These are phyloP conservation scores for Calyptomena viridis DNA, from an alignment of 2,113 vertebrate genomes.

Conservation along the genomic window DNA sequence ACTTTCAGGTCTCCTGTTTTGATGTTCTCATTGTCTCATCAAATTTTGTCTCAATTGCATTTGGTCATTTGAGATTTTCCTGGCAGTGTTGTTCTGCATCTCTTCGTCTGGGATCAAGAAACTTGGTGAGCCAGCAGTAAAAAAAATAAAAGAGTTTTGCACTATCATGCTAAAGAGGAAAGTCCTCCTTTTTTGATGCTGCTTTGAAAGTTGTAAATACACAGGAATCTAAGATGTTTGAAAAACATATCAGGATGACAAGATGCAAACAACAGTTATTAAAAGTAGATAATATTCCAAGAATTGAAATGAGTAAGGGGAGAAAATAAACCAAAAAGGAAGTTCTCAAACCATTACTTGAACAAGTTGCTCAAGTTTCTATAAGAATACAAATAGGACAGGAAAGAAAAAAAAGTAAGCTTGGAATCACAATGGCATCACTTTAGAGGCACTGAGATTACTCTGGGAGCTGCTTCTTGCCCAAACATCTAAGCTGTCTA, in stretches of 20 bases:
- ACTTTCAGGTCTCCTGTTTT: not conserved
- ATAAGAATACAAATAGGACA: too few species aligned
- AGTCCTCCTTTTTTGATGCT: not conserved
- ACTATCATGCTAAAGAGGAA: not conserved
- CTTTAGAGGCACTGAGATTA: not conserved
- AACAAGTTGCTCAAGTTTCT: not conserved
- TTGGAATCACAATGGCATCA: not conserved
- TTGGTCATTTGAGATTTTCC: not conserved
- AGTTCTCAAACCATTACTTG: not conserved
- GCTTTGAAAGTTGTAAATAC: not conserved
- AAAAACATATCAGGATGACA: not conserved
- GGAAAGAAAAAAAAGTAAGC: not conserved
- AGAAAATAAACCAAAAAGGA: not conserved
- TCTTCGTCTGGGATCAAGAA: not conserved
- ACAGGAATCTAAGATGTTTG: not conserved
- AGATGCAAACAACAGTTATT: not conserved
- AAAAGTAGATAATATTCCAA: not conserved
- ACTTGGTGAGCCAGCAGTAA: not conserved
- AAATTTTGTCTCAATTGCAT: not conserved
- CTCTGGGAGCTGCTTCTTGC: not conserved
- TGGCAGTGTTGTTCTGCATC: not conserved
- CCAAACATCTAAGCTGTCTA: conserved; percentile 2
- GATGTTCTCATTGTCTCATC: not conserved
- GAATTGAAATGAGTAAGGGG: not conserved
- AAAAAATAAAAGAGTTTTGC: not conserved